These are phyloP conservation scores for Cyanoderma ruficeps DNA, from an alignment of 2,113 vertebrate species.

Conservation along the genomic window DNA sequence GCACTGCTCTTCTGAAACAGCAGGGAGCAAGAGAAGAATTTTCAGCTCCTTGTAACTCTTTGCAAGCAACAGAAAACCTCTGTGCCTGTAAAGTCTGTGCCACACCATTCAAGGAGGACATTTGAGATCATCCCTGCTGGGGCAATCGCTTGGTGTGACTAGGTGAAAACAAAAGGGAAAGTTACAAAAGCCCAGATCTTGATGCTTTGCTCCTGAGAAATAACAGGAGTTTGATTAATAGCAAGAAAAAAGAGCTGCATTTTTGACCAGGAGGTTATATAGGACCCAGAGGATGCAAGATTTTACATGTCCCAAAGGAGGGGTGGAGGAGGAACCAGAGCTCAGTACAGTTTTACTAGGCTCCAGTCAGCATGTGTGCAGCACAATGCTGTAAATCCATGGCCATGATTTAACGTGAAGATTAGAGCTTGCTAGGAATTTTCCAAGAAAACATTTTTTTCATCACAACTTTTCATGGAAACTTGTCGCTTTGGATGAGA, in stretches of 20 bases:
- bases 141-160: not conserved
- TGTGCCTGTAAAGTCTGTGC: not conserved
- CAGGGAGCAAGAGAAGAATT: not conserved
- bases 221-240: not conserved
- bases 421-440: slow-evolving; percentile 53
- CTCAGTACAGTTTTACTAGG: slow-evolving; percentile 28
- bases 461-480: slow-evolving; percentile 40
- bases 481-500: slow-evolving; percentile 27
- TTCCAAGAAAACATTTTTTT: slow-evolving; percentile 45
- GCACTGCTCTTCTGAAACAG: not conserved
- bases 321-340: slow-evolving; percentile 24
- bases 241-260: not conserved
- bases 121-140: not conserved
- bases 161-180: not conserved
- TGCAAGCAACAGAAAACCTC: not conserved
- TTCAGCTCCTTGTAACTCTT: slow-evolving; percentile 15
- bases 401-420: not conserved
- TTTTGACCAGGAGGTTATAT: slow-evolving; percentile 20
- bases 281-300: not conserved
- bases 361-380: slow-evolving; percentile 19
- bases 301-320: slow-evolving; percentile 7
- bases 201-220: not conserved
- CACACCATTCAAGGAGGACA: not conserved
- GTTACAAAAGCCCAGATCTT: not conserved
- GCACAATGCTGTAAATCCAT: not conserved